These are phyloP conservation scores for Manduca sexta DNA, from an alignment of 1,140 invertebrate species.

Conservation along the genomic window DNA sequence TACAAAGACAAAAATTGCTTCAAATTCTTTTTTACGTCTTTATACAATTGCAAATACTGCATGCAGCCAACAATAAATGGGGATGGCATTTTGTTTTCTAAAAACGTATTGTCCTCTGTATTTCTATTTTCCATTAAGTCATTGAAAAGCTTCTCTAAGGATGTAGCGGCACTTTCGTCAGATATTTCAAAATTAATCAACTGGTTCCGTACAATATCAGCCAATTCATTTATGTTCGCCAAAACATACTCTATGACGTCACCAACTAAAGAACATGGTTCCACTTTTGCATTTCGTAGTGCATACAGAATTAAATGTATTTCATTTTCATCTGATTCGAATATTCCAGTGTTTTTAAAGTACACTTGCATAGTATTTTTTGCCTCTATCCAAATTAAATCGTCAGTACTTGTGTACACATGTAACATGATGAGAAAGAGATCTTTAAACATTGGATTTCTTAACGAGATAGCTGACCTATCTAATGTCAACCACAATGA, in stretches of 20 bases:
- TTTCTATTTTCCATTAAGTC: slow-evolving; percentile 52
- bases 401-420: slow-evolving; percentile 69
- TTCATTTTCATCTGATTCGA: slow-evolving; percentile 76
- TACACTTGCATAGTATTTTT: slow-evolving; percentile 68
- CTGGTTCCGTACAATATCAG: slow-evolving; percentile 42
- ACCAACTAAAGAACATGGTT: slow-evolving; percentile 42
- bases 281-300: slow-evolving; percentile 39
- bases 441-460: slow-evolving; percentile 75
- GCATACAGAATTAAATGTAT: slow-evolving; percentile 79
- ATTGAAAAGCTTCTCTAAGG: slow-evolving; percentile 56
- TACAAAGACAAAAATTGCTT: slow-evolving; percentile 57
- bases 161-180: slow-evolving; percentile 34
- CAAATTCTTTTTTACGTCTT: slow-evolving; percentile 46
- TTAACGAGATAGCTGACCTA: slow-evolving; percentile 72
- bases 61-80: slow-evolving; percentile 61
- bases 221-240: slow-evolving; percentile 38
- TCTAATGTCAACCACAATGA: slow-evolving; percentile 77
- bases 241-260: slow-evolving; percentile 55
- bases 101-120: slow-evolving; percentile 43
- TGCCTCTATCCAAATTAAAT: slow-evolving; percentile 56
- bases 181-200: slow-evolving; percentile 46
- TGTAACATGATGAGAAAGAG: slow-evolving; percentile 75
- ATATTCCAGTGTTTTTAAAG: slow-evolving; percentile 76
- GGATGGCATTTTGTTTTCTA: slow-evolving; percentile 59
- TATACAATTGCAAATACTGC: slow-evolving; percentile 46